Evolutionary conservation across 2,888 invertebrate genomes (phyloP).

Genomic region (Poecilobothrus nobilitatus): DNA sequence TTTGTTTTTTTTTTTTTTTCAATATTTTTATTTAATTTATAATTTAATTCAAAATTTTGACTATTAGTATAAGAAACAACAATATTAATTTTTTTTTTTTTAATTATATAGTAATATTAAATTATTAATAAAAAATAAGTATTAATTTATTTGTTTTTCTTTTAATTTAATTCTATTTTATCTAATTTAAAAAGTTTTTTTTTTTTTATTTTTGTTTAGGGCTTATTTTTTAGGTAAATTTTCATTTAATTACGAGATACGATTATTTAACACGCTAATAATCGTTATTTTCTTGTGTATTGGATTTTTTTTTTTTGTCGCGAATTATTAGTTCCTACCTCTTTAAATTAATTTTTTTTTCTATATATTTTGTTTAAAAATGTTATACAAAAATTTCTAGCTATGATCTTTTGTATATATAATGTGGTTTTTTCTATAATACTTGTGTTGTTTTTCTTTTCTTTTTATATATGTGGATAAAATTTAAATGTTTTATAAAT

Average conservation of each 20-base stretch:
- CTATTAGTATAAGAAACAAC: neutral
- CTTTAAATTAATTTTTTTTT: slow-evolving; percentile 2
- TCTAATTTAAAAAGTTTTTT: neutral
- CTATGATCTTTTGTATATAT: neutral
- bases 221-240: neutral
- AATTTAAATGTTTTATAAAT: no score
- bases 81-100: neutral
- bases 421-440: neutral
- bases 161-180: neutral
- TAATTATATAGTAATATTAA: neutral
- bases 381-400: slow-evolving; percentile 3
- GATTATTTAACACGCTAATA: neutral
- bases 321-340: slow-evolving; percentile 9
- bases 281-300: neutral
- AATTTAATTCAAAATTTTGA: slow-evolving; percentile 3
- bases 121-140: slow-evolving; percentile 1
- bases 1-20: neutral
- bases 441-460: no score
- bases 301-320: neutral
- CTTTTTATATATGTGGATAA: no score
- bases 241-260: neutral
- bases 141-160: neutral
- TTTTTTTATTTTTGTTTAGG: neutral
- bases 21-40: neutral
- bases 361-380: neutral